Conservation (phyloP, 2,888 invertebrate species). For the Gibbula magus region DNA sequence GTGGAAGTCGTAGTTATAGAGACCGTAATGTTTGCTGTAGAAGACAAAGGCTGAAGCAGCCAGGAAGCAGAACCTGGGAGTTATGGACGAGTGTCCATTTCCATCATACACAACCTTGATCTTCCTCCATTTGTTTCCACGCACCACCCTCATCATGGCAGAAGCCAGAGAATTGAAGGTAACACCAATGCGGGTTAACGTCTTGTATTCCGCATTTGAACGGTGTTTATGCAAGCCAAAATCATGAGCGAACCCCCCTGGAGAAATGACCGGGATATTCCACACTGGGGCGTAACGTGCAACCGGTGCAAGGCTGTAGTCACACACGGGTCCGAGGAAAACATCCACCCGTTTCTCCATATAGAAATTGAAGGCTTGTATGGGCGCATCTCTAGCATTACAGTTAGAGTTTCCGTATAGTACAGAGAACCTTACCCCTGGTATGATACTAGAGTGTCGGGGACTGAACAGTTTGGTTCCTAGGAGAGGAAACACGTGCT, state of each 20-base stretch:
- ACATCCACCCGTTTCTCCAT: constrained; percentile 44
- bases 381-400: constrained; percentile 45
- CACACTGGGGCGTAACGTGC: constrained; percentile 90
- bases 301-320: constrained; percentile 88
- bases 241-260: constrained; percentile 66
- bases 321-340: constrained; percentile 67
- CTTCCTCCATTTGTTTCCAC: constrained; percentile 48
- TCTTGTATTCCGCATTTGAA: constrained; percentile 41
- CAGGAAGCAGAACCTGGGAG: constrained; percentile 84
- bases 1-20: constrained; percentile 19
- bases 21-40: constrained; percentile 32
- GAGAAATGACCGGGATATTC: constrained; percentile 91
- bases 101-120: constrained; percentile 84
- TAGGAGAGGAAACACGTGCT: neutral
- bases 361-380: constrained; percentile 51
- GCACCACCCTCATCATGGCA: constrained; percentile 37
- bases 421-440: constrained; percentile 26
- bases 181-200: constrained; percentile 61
- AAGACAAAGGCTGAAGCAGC: constrained; percentile 81
- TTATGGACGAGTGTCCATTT: constrained; percentile 82
- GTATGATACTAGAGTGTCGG: neutral
- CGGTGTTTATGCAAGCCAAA: constrained; percentile 45
- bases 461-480: neutral
- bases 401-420: constrained; percentile 48
- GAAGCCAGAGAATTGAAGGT: constrained; percentile 52